Percentiles rank a stretch among this genome's conserved stretches.
These are phyloP conservation scores for Argopecten irradians DNA, from an alignment of 1,140 invertebrate genomes.

Conservation along the genomic window DNA sequence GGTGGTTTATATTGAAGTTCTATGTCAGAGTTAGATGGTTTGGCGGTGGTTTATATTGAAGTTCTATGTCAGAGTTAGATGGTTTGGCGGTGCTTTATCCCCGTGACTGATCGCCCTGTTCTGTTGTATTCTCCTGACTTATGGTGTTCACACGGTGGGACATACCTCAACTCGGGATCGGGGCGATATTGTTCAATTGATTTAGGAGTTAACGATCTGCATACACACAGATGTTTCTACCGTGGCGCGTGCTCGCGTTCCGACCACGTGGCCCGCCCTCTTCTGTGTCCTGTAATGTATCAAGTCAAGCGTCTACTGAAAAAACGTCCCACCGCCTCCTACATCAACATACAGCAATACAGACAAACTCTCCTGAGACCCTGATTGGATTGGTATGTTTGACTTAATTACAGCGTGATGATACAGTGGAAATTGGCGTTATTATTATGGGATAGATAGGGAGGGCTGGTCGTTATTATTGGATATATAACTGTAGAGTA, in stretches of 20 bases:
- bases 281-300: constrained; percentile 21
- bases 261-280: constrained; percentile 10
- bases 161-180: not conserved
- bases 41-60: not conserved
- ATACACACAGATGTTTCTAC: constrained; percentile 9
- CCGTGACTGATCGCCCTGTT: not conserved
- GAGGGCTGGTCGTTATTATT: not conserved
- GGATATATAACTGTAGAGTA: not conserved
- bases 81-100: not conserved
- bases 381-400: constrained; percentile 21
- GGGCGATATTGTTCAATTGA: constrained; percentile 16
- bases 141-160: not conserved
- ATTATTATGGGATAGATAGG: not conserved
- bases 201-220: constrained; percentile 16
- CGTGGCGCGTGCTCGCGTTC: not conserved
- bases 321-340: not conserved
- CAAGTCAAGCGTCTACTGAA: constrained; percentile 13
- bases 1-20: no score
- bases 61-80: not conserved
- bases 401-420: constrained; percentile 17
- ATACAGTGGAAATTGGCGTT: not conserved
- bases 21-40: no score
- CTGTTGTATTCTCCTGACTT: not conserved
- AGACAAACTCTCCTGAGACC: not conserved
- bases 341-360: constrained; percentile 16